phyloP scores from a whole-genome alignment of 1,140 invertebrate genomes.

The Melitaea cinxia region DNA sequence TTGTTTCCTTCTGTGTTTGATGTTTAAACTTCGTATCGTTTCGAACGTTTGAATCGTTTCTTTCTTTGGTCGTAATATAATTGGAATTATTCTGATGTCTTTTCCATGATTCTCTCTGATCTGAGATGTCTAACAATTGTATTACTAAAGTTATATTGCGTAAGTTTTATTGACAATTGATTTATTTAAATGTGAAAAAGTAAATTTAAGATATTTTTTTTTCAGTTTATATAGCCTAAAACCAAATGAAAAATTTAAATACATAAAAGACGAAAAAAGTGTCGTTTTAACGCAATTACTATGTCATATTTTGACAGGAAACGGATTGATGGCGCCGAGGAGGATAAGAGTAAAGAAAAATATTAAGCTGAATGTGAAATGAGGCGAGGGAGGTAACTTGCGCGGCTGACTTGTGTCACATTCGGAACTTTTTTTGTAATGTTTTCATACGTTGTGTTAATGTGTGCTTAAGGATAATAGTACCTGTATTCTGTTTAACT shows the following conservation, averaged over 20 bases:
- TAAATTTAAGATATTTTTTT: too few relatives aligned
- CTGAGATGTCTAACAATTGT: too few relatives aligned
- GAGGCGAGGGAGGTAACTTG: constrained; percentile 1
- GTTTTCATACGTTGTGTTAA: neutral
- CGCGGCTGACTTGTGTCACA: neutral
- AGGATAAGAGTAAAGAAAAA: constrained; percentile 16
- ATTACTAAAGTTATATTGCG: too few relatives aligned
- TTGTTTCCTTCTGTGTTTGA: constrained; percentile 19
- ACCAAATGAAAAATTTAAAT: constrained; percentile 3
- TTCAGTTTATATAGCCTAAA: too few relatives aligned
- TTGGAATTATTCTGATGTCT: neutral
- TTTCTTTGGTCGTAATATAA: neutral
- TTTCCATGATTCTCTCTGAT: neutral
- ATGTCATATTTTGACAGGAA: constrained; percentile 20
- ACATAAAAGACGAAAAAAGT: neutral
- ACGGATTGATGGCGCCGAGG: constrained; percentile 6
- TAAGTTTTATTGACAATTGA: too few relatives aligned
- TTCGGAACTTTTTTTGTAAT: neutral
- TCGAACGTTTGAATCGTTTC: neutral
- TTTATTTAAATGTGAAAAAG: too few relatives aligned
- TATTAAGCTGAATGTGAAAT: constrained; percentile 19
- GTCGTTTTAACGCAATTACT: constrained; percentile 11
- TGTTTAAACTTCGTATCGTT: constrained; percentile 18
- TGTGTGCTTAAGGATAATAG: neutral
- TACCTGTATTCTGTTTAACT: too few relatives aligned